Base-by-base conservation (phyloP, 2,113 vertebrate genomes). In the Bos indicus region DNA sequence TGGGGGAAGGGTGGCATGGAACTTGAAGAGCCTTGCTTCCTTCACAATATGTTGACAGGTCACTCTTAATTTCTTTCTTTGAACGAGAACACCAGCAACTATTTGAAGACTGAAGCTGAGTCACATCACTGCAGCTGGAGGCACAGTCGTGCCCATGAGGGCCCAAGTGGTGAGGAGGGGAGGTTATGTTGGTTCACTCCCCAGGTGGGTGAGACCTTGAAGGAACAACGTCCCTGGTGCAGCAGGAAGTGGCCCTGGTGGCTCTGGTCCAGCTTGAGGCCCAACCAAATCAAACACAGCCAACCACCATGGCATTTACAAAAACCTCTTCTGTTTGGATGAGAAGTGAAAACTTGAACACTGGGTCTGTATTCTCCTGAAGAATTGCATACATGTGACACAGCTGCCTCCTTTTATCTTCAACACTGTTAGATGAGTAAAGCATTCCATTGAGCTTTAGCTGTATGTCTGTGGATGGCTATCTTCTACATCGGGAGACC, bases 241-340 rank as follows among this genome's bases (percentile, higher is more conserved):
- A 90, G 74, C 95, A 95, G 94, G 95, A 97, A 97, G 97, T 30
- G 51, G 83, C 59, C 54, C 48, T 81, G 28, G 67, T 85, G 95
- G 89, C 67, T 97, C 57, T 43, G 74, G 81, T 78, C 84, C 91
- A 94, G 86, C 23, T 25, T 21, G 13, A 82, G 56, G 93, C 92
- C 71, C 93, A 97, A 96, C 87, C 83, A 94, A 96, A 82, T 67
- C 85, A 97, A 95, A 95, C 30, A 83, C 23, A 64, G 36, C 51
- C 80, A 57, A 78, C 28, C 26, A 54, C 62, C 81, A 48, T 67
- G 86, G 86, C 52, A 67, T 33, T 67, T 25, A 54, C 17, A 78
- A 52, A 96, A 95, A 40, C 46, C 60, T 92, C 85, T 67, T 90
- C 51, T 56, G 36, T 4, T 17, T 48, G 56, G 43, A 78, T 25